These are phyloP conservation scores for Seriola rivoliana DNA, from an alignment of 2,113 vertebrate genomes.

Conservation along the genomic window DNA sequence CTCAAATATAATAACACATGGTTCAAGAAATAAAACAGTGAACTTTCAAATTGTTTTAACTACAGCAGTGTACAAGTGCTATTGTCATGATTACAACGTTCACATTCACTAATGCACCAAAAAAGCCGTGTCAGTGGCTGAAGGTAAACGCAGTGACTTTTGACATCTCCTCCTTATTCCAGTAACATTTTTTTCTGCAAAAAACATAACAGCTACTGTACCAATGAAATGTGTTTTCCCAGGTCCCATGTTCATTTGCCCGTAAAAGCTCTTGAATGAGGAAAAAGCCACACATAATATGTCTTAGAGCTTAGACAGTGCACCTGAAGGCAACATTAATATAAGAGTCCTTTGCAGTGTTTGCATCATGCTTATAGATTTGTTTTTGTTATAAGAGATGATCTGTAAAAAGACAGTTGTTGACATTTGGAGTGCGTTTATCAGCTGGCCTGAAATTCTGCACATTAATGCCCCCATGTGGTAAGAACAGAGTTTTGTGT, in stretches of 20 bases:
- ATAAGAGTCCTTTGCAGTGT: not conserved
- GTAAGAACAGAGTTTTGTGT: not conserved
- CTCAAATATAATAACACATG: not conserved
- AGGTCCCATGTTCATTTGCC: not conserved
- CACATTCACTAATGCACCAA: not conserved
- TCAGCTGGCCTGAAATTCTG: slow-evolving; percentile 14
- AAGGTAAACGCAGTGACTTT: not conserved
- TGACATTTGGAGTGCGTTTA: slow-evolving; percentile 23
- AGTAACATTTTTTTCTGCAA: not conserved
- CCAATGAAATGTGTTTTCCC: not conserved
- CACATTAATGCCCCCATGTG: slow-evolving; percentile 68
- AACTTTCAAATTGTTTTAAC: not conserved
- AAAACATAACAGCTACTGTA: not conserved
- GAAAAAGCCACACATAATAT: not conserved
- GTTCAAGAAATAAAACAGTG: not conserved
- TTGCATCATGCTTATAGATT: not conserved
- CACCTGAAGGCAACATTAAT: not conserved
- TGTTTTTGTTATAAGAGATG: not conserved
- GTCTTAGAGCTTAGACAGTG: not conserved
- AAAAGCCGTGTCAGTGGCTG: not conserved
- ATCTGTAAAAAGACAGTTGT: not conserved
- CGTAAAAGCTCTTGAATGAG: not conserved
- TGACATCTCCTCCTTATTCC: not conserved
- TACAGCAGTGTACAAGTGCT: not conserved
- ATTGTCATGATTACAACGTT: not conserved